These are phyloP conservation scores for Altica lythri DNA, from an alignment of 2,888 invertebrate species.

Conservation along the genomic window DNA sequence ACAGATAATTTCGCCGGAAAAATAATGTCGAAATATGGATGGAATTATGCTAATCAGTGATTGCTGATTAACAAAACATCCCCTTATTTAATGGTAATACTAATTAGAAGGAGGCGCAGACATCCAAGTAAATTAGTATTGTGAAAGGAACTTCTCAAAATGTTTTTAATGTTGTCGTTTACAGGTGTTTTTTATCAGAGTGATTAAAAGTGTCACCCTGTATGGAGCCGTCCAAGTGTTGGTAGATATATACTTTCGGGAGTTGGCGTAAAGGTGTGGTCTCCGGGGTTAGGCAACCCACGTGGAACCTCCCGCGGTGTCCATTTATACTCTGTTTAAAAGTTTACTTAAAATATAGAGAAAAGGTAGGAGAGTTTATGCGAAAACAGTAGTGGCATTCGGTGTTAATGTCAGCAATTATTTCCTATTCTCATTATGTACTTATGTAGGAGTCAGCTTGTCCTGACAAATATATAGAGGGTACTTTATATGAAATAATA, in stretches of 20 bases:
- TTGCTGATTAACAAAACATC: too few species aligned
- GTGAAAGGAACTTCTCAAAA: too few species aligned
- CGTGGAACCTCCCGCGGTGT: slow-evolving; percentile 46
- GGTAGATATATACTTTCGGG: slow-evolving; percentile 34
- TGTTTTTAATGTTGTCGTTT: too few species aligned
- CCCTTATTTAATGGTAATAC: too few species aligned
- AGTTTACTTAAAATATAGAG: slow-evolving; percentile 29
- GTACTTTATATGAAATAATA: slow-evolving; percentile 10
- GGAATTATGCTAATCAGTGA: too few species aligned
- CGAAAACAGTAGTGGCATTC: slow-evolving; percentile 24
- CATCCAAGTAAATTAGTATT: too few species aligned
- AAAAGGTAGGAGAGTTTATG: slow-evolving; percentile 22
- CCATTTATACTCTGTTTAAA: slow-evolving; percentile 30
- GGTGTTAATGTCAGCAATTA: slow-evolving; percentile 19
- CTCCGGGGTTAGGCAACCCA: slow-evolving; percentile 49
- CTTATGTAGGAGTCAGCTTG: slow-evolving; percentile 14
- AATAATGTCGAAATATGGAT: too few species aligned
- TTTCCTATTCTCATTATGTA: slow-evolving; percentile 18
- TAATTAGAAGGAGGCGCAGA: too few species aligned
- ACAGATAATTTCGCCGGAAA: too few species aligned
- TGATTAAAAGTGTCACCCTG: too few species aligned
- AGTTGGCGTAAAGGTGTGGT: slow-evolving; percentile 52
- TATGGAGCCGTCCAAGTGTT: slow-evolving; percentile 14
- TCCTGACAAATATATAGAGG: slow-evolving; percentile 11
- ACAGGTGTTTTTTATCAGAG: too few species aligned